phyloP scores from a whole-genome alignment of 2,888 invertebrate genomes.

The Yponomeuta malinellus region DNA sequence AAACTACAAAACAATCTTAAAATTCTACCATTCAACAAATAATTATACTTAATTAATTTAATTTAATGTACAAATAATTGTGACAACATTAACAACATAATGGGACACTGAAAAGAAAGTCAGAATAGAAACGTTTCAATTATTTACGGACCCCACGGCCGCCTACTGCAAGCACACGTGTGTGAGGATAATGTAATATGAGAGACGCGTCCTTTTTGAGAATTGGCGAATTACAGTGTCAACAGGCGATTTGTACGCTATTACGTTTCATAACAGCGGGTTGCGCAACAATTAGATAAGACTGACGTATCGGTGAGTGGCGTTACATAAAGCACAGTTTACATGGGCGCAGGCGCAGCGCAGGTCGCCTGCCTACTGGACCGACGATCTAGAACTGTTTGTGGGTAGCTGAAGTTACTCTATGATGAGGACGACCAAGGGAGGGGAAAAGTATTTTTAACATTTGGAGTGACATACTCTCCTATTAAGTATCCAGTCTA shows the following conservation, averaged over 20 bases:
- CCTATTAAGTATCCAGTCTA: no score
- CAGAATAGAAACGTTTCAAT: neutral
- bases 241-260: conserved; percentile 34
- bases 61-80: no score
- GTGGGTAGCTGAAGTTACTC: no score
- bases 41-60: no score
- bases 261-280: conserved; percentile 41
- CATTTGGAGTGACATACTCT: no score
- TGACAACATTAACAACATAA: neutral
- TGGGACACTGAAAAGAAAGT: neutral
- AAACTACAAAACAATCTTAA: no score
- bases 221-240: conserved; percentile 35
- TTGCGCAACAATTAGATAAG: conserved; percentile 63
- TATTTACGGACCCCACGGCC: neutral
- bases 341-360: conserved; percentile 10
- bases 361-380: no score
- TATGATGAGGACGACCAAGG: no score
- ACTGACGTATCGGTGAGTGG: conserved; percentile 46
- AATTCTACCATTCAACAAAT: no score
- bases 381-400: no score
- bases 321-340: conserved; percentile 34
- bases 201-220: conserved; percentile 7
- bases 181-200: neutral
- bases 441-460: no score
- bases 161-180: neutral